Evolutionary conservation across 2,797 vertebrate genomes (phyloP).

Genomic region (Pangasius mekongensis): DNA sequence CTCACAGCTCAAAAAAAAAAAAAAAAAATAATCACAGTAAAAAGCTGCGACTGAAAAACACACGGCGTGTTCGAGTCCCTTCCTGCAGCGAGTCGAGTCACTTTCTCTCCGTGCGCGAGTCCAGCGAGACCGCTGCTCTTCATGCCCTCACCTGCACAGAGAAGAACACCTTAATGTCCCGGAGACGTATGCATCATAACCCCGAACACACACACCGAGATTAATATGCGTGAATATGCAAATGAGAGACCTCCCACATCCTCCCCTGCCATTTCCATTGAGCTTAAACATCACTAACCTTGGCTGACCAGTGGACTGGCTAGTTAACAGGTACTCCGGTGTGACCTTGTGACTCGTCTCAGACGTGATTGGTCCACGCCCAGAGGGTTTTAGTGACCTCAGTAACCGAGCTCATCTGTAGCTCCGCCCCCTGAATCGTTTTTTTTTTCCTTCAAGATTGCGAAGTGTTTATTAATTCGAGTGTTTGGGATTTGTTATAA

Average conservation of each 20-base stretch:
- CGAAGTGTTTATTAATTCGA: neutral
- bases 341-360: neutral
- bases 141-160: neutral
- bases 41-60: no score
- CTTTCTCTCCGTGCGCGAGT: neutral
- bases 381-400: no score
- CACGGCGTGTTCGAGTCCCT: neutral
- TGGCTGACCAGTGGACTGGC: neutral
- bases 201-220: neutral
- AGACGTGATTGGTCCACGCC: neutral
- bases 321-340: neutral
- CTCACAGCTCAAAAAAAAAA: neutral
- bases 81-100: neutral
- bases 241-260: neutral
- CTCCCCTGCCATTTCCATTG: neutral
- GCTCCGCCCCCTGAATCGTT: neutral
- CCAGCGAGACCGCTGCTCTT: neutral
- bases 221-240: neutral
- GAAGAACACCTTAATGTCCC: neutral
- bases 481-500: neutral
- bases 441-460: neutral
- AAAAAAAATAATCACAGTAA: neutral
- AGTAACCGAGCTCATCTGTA: neutral
- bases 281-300: neutral
- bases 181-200: neutral